Conservation (phyloP, 2,888 invertebrate genomes). For the Calliphora vomitoria region DNA sequence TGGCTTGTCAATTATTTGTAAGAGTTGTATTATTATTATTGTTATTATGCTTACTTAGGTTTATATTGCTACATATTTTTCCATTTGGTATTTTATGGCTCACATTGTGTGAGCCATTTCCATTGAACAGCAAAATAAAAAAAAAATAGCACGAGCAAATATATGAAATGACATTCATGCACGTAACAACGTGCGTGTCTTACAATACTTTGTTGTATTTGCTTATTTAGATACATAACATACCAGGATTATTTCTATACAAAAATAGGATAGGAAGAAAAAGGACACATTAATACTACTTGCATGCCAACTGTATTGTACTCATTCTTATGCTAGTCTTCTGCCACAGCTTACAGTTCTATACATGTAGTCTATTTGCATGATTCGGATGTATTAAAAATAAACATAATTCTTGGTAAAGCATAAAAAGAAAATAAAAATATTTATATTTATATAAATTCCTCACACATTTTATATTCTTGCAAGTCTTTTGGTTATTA, state of each 20-base stretch:
- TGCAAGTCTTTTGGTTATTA: neutral
- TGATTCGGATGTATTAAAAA: conserved; percentile 27
- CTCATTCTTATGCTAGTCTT: neutral
- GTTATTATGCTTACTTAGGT: conserved; percentile 59
- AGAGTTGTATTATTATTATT: conserved; percentile 38
- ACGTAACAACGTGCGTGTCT: conserved; percentile 66
- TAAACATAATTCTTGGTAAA: conserved; percentile 22
- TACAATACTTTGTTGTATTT: conserved; percentile 59
- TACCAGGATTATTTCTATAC: neutral
- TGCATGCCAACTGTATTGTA: conserved; percentile 25
- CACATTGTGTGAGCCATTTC: too few species aligned
- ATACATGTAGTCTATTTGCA: conserved; percentile 7
- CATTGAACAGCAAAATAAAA: too few species aligned
- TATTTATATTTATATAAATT: conserved; percentile 28
- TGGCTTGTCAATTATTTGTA: conserved; percentile 68
- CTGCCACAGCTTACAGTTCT: neutral
- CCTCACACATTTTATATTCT: neutral
- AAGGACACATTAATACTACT: conserved; percentile 17
- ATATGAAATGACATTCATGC: conserved; percentile 55
- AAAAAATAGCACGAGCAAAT: conserved; percentile 14
- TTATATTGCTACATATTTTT: conserved; percentile 46
- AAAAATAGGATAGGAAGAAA: neutral
- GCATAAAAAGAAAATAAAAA: neutral
- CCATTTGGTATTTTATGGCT: conserved; percentile 58
- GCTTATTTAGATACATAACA: conserved; percentile 54